Conservation (phyloP, 2,113 vertebrate species). For the Fregetta grallaria region DNA sequence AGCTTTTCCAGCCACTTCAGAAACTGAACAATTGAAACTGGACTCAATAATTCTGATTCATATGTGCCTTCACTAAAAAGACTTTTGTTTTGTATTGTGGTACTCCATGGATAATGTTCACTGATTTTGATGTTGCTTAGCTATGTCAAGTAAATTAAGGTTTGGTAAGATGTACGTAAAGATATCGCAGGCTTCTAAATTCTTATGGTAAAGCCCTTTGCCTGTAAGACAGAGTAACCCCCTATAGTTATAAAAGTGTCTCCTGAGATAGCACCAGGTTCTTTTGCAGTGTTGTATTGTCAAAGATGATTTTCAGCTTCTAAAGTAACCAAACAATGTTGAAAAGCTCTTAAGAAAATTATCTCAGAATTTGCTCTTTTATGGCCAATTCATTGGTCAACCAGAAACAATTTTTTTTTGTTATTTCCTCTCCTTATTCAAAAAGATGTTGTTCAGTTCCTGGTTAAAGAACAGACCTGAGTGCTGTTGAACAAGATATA, state of each 20-base stretch:
- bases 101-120: neutral
- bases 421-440: neutral
- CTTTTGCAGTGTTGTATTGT: neutral
- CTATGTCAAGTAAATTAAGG: neutral
- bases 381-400: neutral
- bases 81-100: neutral
- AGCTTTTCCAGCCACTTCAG: neutral
- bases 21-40: neutral
- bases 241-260: neutral
- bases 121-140: neutral
- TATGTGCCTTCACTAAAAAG: neutral
- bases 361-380: neutral
- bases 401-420: neutral
- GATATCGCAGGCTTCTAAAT: neutral
- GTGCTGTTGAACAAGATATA: neutral
- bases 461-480: neutral
- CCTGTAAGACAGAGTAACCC: neutral
- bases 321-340: neutral
- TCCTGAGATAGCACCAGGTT: neutral
- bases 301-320: neutral
- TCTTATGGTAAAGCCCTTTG: neutral
- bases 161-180: neutral
- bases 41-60: neutral
- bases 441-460: neutral
- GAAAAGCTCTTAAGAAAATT: neutral